These are phyloP conservation scores for Mirounga angustirostris DNA, from an alignment of 2,113 vertebrate species.

Conservation along the genomic window DNA sequence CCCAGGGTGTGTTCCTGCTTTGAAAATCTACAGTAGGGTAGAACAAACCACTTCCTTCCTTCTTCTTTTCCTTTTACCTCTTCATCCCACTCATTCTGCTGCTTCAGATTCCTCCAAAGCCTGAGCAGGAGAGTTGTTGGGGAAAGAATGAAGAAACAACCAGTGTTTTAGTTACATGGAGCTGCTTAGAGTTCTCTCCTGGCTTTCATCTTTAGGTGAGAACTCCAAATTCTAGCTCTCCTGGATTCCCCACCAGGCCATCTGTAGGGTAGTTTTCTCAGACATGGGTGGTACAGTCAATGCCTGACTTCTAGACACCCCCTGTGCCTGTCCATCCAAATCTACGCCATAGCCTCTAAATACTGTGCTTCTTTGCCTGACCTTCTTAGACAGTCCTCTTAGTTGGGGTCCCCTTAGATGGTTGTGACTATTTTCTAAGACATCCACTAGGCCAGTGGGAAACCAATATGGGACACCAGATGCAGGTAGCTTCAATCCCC, in stretches of 20 bases:
- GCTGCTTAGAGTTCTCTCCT: not conserved
- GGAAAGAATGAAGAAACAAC: not conserved
- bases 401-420: not conserved
- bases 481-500: not conserved
- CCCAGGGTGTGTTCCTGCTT: not conserved
- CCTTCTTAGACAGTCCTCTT: not conserved
- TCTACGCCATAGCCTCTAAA: not conserved
- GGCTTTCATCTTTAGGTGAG: not conserved
- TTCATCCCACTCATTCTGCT: not conserved
- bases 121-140: not conserved
- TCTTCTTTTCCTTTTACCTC: not conserved
- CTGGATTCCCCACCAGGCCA: rapidly evolving
- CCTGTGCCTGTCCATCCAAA: not conserved
- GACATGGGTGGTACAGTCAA: not conserved
- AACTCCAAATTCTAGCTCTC: not conserved
- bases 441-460: not conserved
- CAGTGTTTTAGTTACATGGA: not conserved
- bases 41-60: not conserved
- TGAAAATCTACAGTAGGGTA: not conserved
- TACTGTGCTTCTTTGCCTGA: not conserved
- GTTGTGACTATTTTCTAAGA: not conserved
- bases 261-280: not conserved
- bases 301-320: not conserved
- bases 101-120: not conserved
- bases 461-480: not conserved